Evolutionary conservation across 1,140 invertebrate genomes (phyloP).

Genomic region (Bombus superbus): DNA sequence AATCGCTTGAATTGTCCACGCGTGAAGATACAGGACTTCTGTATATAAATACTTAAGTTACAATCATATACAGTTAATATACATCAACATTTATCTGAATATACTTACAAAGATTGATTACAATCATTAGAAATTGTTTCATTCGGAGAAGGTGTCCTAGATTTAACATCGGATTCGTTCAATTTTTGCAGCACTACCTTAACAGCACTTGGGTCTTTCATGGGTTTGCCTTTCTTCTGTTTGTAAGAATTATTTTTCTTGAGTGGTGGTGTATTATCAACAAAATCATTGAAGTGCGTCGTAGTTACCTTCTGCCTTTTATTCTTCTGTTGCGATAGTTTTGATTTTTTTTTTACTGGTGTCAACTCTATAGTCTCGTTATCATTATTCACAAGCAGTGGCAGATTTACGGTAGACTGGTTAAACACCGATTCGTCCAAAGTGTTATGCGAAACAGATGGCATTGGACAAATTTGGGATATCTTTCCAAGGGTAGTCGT

Average conservation of each 20-base stretch:
- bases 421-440: slow-evolving; percentile 24
- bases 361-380: background rate
- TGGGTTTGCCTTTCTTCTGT: slow-evolving; percentile 10
- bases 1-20: slow-evolving; percentile 60
- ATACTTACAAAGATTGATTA: slow-evolving; percentile 46
- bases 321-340: background rate
- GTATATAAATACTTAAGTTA: background rate
- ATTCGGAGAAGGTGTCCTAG: slow-evolving; percentile 24
- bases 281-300: background rate
- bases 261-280: background rate
- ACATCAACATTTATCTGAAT: background rate
- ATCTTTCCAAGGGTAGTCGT: slow-evolving; percentile 52
- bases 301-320: background rate
- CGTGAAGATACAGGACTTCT: slow-evolving; percentile 15
- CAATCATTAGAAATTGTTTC: slow-evolving; percentile 29
- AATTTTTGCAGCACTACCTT: slow-evolving; percentile 76
- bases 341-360: background rate
- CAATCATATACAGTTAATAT: background rate
- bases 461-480: slow-evolving; percentile 34
- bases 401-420: slow-evolving; percentile 32
- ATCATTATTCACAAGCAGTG: slow-evolving; percentile 22
- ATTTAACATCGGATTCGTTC: slow-evolving; percentile 50
- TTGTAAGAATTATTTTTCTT: background rate
- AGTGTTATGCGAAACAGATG: slow-evolving; percentile 17
- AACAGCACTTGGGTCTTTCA: slow-evolving; percentile 69